Base-by-base conservation (phyloP, 2,113 vertebrate species). In the Ciconia boyciana region DNA sequence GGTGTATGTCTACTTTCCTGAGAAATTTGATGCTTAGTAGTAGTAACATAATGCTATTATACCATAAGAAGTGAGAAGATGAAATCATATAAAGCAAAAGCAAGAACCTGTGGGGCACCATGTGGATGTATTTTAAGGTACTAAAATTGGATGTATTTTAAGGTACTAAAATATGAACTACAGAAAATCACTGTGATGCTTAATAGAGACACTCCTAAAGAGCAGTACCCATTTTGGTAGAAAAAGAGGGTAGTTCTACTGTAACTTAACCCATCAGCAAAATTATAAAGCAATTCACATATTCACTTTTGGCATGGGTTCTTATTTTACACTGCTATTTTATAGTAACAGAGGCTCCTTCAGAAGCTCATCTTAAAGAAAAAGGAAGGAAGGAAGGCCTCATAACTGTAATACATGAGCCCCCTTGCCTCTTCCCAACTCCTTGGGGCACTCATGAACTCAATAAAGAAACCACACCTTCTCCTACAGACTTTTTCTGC, bases 191-290 rank as follows among this genome's bases (percentile, higher is more conserved):
- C 11, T 85, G 32, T 7, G 61, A 9, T 68, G 77, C 11, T 46
- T 78, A 79, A 48, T 39, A 79, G 29, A 75, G 31, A 21, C 10
- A 46, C 7, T 65, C 19, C 0, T 19, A 44, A 89, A 75, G 4
- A 68, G 15, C 7, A 83, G 6, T 0, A 0, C 6, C 24, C 12
- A 24, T 81, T 81, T 64, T 68, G 32, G 10, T 54, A 81, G 34
- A 68, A 80, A 80, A 48, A 28, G 26, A 76, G 4, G 24, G 48
- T 32, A 36, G 9, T 43, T 51, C 32, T 72, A 4, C 17, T 10
- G 16, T 60, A 83, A 57, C 54, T 79, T 72, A 89, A 82, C 17
- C 13, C 34, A 55, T 41, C 55, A 60, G 65, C 11, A 74, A 58
- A 39, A 28, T n/a, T 61, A 28, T 22, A 69, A 24, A 92, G 10